These are phyloP conservation scores for Hyppa rectilinea DNA, from an alignment of 2,888 invertebrate species.

Conservation along the genomic window DNA sequence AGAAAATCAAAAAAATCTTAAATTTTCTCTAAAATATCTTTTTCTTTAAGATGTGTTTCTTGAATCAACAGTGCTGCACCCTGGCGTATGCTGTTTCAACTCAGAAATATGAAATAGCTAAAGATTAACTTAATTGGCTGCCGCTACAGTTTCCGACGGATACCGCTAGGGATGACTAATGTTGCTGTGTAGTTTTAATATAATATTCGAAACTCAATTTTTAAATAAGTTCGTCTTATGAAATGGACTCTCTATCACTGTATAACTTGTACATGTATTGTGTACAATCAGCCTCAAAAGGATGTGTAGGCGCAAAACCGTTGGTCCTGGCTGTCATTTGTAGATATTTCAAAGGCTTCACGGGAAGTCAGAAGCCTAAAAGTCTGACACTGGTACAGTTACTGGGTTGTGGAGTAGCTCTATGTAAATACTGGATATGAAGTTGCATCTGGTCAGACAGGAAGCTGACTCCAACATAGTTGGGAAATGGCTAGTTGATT, in stretches of 20 bases:
- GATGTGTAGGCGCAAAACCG: no score
- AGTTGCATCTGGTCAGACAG: no score
- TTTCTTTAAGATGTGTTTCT: background rate
- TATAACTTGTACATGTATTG: no score
- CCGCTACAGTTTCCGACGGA: slow-evolving; percentile 17
- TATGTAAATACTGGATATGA: no score
- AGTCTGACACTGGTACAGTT: no score
- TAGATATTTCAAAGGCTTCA: no score
- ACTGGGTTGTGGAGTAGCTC: no score
- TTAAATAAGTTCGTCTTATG: background rate
- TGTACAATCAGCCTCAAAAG: no score
- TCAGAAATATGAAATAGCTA: slow-evolving; percentile 41
- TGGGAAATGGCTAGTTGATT: no score
- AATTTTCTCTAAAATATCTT: background rate
- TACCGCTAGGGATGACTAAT: slow-evolving; percentile 36
- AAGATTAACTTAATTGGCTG: slow-evolving; percentile 66
- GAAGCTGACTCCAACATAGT: no score
- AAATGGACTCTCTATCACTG: background rate
- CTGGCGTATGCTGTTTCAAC: background rate
- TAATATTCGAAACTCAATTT: background rate
- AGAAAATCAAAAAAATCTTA: background rate
- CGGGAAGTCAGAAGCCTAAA: no score
- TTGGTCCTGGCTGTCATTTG: no score
- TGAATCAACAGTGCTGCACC: background rate
- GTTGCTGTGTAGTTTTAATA: background rate